A percentile compares a stretch with the other conserved stretches of the same genome.
Evolutionary conservation across 2,797 vertebrate species (phyloP).

Genomic region (Mionectes olivaceus): DNA sequence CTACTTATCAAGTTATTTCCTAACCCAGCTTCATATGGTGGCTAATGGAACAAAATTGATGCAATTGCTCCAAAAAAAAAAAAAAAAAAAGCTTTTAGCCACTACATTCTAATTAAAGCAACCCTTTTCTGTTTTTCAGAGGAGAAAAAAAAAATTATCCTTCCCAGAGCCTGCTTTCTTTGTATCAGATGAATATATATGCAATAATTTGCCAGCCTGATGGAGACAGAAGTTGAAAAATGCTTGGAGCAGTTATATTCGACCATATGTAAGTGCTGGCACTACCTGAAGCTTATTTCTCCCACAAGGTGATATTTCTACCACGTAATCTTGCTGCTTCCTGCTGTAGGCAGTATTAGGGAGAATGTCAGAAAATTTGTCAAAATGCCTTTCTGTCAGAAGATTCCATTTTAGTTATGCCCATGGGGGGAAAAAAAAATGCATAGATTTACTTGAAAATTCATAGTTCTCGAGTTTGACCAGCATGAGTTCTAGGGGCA

Average conservation of each 20-base stretch:
- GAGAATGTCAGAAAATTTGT: constrained; percentile 43
- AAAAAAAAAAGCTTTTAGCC: constrained; percentile 25
- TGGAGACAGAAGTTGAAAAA: constrained; percentile 47
- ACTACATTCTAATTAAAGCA: constrained; percentile 52
- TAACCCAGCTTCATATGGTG: not conserved
- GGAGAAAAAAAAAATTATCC: not conserved
- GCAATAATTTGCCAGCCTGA: constrained; percentile 28
- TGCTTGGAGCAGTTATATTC: constrained; percentile 32
- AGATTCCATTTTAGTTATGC: constrained; percentile 13
- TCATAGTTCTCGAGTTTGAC: not conserved
- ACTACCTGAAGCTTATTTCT: constrained; percentile 57
- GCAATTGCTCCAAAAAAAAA: constrained; percentile 1
- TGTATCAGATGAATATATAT: constrained; percentile 29
- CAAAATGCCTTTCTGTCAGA: constrained; percentile 16
- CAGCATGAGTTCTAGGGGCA: not conserved
- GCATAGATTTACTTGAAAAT: not conserved
- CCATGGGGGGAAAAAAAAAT: not conserved
- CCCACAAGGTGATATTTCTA: constrained; percentile 50
- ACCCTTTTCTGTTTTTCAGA: not conserved
- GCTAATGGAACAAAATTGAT: constrained; percentile 62
- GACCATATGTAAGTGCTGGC: constrained; percentile 33
- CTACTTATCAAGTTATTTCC: not conserved
- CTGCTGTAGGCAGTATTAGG: constrained; percentile 48
- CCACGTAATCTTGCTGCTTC: constrained; percentile 36
- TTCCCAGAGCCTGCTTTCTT: constrained; percentile 20